A percentile compares a stretch with the other conserved stretches of the same genome.
Conservation (phyloP, 1,140 invertebrate genomes). For the Eurosta solidaginis region DNA sequence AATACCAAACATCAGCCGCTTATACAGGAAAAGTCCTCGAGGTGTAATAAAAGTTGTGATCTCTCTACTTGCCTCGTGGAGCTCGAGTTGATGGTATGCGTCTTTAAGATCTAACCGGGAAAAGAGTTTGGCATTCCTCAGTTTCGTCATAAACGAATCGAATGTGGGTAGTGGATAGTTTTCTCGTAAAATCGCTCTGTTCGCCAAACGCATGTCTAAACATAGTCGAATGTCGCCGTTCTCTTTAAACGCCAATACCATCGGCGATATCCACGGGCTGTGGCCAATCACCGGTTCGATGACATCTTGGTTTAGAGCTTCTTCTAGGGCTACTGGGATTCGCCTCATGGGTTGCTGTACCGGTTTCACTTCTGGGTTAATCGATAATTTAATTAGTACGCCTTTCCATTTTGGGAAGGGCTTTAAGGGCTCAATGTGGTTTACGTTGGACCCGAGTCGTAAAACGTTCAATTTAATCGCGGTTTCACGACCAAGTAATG, state of each 20-base stretch:
- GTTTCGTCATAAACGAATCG: constrained; percentile 38
- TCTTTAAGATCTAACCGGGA: constrained; percentile 45
- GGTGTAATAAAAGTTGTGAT: constrained; percentile 9
- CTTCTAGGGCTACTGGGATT: constrained; percentile 34
- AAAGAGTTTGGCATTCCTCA: constrained; percentile 43
- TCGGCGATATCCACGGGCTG: constrained; percentile 34
- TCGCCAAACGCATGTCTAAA: constrained; percentile 39
- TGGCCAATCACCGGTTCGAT: constrained; percentile 40
- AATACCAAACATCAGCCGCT: constrained; percentile 9
- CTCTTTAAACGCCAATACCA: constrained; percentile 32
- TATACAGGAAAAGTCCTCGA: constrained; percentile 29
- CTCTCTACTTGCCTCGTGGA: constrained; percentile 36
- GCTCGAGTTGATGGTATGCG: constrained; percentile 46
- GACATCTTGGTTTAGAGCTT: constrained; percentile 38
- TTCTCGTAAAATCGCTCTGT: constrained; percentile 33
- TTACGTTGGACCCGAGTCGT: constrained; percentile 31
- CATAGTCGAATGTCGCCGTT: constrained; percentile 36
- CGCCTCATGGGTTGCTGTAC: constrained; percentile 23
- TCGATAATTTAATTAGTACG: constrained; percentile 35
- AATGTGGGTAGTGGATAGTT: constrained; percentile 37
- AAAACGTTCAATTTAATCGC: constrained; percentile 37
- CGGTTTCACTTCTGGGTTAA: constrained; percentile 17
- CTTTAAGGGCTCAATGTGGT: constrained; percentile 29
- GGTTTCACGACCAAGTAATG: constrained; percentile 36
- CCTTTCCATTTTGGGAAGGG: constrained; percentile 39